Evolutionary conservation across 2,797 vertebrate genomes (phyloP), one percentile per base, ranked within the genome.

Genomic region (Tokudaia tokunoshimensis): DNA sequence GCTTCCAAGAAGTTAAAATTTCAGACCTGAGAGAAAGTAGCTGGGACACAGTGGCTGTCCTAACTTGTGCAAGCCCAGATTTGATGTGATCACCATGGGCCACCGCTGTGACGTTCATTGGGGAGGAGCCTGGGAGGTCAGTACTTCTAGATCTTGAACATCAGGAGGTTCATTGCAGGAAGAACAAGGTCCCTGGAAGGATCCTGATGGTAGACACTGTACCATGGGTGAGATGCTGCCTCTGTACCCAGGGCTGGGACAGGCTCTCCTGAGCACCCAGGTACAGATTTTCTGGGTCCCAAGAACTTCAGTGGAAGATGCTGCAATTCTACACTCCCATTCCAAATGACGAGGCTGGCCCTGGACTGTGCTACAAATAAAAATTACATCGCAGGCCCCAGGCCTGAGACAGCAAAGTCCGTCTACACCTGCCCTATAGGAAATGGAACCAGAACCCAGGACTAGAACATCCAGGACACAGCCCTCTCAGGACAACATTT

Each of bases 71-170:
- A 12, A 74, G 47, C 9, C 55, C 4, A 14, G 74, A 34, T 3
- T 1, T 14, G 37, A 3, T 1, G 1, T 4, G n/a, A 5, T 0
- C 0, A 2, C 14, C 31, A n/a, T 4, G 6, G n/a, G 76, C 52
- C 29, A 0, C 20, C 0, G 6, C 2, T 1, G 9, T n/a, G 84
- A 31, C 0, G 10, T 26, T 57, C 31, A 13, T 8, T 37, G 4
- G 17, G 19, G 41, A 65, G 44, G 44, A 47, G 4, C 29, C 41
- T 47, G 10, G 55, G 41, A 76, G 57, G 12, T 78, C 22, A 37
- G 17, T 1, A 1, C 29, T 59, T 59, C 26, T 34, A 0, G 55
- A 81, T 29, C 20, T 34, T 0, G 44, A 76, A 22, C n/a, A 29
- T 6, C 37, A 7, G 0, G 20, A 76, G 29, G n/a, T 55, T 34